A percentile compares a stretch with the other conserved stretches of the same genome.
Conservation (phyloP, 2,113 vertebrate genomes). For the Gila orcuttii region DNA sequence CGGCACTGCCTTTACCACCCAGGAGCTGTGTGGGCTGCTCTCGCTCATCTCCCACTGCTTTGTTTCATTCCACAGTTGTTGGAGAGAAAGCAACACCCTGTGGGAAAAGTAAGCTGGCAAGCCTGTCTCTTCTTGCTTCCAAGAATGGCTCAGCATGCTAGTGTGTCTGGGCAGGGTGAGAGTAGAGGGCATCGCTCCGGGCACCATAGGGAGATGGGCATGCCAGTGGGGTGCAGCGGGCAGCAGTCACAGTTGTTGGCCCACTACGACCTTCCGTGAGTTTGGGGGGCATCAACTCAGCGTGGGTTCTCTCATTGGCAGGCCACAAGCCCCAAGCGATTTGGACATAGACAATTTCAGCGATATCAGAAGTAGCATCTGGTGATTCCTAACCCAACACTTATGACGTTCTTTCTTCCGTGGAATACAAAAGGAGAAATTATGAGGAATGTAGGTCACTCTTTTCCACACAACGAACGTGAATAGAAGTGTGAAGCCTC, state of each 20-base stretch:
- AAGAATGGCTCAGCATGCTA: slow-evolving; percentile 28
- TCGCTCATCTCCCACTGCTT: slow-evolving; percentile 8
- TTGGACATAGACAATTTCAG: slow-evolving; percentile 19
- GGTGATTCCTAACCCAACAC: neutral
- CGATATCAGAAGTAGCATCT: slow-evolving; percentile 11
- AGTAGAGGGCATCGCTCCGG: slow-evolving; percentile 27
- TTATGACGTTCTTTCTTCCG: neutral
- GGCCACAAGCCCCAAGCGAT: neutral
- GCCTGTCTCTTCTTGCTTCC: slow-evolving; percentile 3
- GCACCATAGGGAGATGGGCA: slow-evolving; percentile 1
- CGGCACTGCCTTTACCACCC: neutral
- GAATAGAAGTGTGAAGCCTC: neutral
- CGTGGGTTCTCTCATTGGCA: neutral
- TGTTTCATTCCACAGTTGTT: slow-evolving; percentile 25
- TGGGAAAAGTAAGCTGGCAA: slow-evolving; percentile 31
- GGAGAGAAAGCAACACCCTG: slow-evolving; percentile 18
- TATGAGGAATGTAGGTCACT: neutral
- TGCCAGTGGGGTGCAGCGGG: slow-evolving; percentile 22
- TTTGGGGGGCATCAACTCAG: slow-evolving; percentile 8
- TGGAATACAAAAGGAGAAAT: neutral
- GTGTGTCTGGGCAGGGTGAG: slow-evolving; percentile 21
- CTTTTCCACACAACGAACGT: neutral
- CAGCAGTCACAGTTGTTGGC: slow-evolving; percentile 14
- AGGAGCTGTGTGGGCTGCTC: slow-evolving; percentile 23
- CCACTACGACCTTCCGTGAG: slow-evolving; percentile 4